Conservation (phyloP, 64 coral and sea anemone species). For the Platygyra sinensis region DNA sequence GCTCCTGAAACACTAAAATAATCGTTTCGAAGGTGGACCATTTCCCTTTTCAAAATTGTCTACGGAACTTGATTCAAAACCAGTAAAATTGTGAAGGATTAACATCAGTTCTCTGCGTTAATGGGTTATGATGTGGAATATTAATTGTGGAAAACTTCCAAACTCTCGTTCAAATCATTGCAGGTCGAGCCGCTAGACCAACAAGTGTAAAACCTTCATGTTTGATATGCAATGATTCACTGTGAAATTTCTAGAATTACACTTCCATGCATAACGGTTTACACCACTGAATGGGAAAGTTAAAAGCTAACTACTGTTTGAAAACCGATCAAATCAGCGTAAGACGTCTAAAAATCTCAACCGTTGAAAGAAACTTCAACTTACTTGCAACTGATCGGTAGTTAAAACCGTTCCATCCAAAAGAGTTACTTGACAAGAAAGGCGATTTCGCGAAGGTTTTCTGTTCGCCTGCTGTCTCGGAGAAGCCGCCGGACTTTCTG, state of each 20-base stretch:
- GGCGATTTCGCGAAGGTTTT: slow-evolving; percentile 54
- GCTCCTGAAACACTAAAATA: background rate
- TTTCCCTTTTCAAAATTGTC: background rate
- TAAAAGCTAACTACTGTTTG: background rate
- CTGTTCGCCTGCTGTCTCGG: slow-evolving; percentile 30
- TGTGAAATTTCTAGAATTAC: no score
- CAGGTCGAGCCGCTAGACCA: background rate
- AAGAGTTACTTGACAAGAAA: slow-evolving; percentile 54
- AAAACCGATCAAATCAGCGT: background rate
- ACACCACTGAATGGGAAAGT: background rate
- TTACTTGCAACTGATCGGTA: slow-evolving; percentile 54
- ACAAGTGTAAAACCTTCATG: no score
- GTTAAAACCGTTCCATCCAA: slow-evolving; percentile 57
- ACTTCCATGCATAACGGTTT: background rate
- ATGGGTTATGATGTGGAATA: no score
- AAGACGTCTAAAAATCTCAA: background rate
- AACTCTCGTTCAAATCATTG: background rate
- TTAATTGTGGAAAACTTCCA: background rate
- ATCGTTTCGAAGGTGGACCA: background rate
- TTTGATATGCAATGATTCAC: no score
- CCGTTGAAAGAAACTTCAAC: slow-evolving; percentile 16
- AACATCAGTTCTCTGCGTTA: background rate
- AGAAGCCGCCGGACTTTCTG: slow-evolving; percentile 15
- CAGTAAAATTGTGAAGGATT: background rate
- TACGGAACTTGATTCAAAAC: background rate